phyloP scores from a whole-genome alignment of 2,113 vertebrate species.

The Papio anubis region DNA sequence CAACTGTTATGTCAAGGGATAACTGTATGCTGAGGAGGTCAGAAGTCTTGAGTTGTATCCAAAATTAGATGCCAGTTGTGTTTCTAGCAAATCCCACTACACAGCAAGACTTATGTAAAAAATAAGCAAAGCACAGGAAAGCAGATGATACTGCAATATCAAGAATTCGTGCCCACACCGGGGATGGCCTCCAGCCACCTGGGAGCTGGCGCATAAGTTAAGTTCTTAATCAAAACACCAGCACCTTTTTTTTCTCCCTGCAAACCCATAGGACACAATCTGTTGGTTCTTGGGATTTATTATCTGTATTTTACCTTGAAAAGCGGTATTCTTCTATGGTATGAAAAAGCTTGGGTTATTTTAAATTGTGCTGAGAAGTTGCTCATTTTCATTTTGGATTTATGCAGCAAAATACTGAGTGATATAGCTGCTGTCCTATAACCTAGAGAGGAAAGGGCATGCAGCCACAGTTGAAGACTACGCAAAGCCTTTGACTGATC shows the following conservation, averaged over 20 bases:
- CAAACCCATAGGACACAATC: neutral
- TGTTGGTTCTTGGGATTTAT: neutral
- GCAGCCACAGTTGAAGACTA: neutral
- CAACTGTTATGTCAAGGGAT: neutral
- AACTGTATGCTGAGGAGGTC: neutral
- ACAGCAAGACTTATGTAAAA: constrained; percentile 1
- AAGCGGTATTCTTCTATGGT: neutral
- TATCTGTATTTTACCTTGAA: neutral
- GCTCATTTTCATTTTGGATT: constrained; percentile 23
- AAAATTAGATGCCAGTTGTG: neutral
- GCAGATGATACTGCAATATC: neutral
- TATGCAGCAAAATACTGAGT: neutral
- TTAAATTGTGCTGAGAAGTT: neutral
- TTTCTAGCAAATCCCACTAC: neutral
- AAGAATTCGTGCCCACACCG: neutral
- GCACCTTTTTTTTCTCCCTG: neutral
- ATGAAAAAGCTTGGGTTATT: neutral
- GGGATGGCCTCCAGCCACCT: neutral
- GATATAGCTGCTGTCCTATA: neutral
- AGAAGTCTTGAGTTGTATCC: neutral
- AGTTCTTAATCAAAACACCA: neutral
- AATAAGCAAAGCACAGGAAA: constrained; percentile 1
- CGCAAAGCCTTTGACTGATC: neutral
- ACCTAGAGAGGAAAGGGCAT: neutral
- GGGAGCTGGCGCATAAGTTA: neutral